A percentile compares a stretch with the other conserved stretches of the same genome.
These are phyloP conservation scores for Parambassis ranga DNA, from an alignment of 2,797 vertebrate species.

Conservation along the genomic window DNA sequence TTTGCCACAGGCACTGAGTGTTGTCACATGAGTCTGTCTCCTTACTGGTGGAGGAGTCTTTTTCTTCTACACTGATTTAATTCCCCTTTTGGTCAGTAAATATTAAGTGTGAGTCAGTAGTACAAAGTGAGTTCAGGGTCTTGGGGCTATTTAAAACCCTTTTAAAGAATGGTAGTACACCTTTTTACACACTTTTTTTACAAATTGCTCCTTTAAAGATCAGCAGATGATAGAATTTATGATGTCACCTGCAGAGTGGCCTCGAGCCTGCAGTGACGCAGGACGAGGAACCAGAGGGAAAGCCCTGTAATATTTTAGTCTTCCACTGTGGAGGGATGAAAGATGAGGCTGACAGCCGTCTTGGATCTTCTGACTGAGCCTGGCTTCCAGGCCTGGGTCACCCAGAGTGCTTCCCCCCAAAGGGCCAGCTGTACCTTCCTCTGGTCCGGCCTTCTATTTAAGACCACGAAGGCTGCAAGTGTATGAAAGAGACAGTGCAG, in stretches of 20 bases:
- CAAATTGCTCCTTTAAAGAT: no score
- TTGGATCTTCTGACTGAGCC: constrained; percentile 43
- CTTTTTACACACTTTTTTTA: no score
- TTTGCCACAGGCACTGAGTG: no score
- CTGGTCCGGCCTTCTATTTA: constrained; percentile 48
- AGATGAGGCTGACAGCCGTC: constrained; percentile 52
- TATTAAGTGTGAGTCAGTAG: no score
- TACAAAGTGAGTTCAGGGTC: no score
- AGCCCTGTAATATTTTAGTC: constrained; percentile 25
- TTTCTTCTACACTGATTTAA: no score
- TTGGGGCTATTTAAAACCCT: no score
- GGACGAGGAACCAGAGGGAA: constrained; percentile 26
- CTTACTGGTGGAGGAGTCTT: no score
- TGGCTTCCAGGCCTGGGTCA: constrained; percentile 48
- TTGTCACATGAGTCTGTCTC: no score
- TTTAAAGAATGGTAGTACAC: no score
- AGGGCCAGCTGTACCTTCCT: constrained; percentile 40
- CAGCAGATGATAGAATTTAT: constrained; percentile 8
- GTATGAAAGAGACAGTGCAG: not conserved
- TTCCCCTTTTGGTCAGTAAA: no score
- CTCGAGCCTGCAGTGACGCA: constrained; percentile 18
- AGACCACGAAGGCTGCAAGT: not conserved
- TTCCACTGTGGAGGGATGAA: constrained; percentile 41
- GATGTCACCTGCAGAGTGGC: constrained; percentile 26
- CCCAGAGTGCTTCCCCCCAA: constrained; percentile 41